Evolutionary conservation across 1,140 invertebrate species (phyloP), one percentile per base, ranked within the genome.

Genomic region (Drusus annulatus): DNA sequence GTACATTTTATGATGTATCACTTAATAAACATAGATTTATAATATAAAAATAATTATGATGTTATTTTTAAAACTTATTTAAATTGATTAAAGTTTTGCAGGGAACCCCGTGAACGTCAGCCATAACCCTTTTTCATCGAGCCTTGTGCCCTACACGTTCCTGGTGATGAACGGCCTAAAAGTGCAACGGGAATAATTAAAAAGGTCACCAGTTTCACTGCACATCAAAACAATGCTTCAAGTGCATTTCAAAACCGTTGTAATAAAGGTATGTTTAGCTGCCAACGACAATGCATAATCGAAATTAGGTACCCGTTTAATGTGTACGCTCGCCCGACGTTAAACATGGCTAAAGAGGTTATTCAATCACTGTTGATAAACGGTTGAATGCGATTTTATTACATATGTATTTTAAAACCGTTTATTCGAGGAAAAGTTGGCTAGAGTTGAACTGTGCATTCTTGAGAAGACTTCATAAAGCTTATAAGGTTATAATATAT

Each of bases 111-210:
- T 10, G 10, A 45, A 45, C 36, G 36, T 36, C 28, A n/a, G 15
- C 8, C 62, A 71, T n/a, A 71, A 71, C 68, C 68, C 1, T 50
- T 71, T 71, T 50, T 8, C 36, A 45, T 10, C 13, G 8, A 8
- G 62, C 62, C 62, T 15, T n/a, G 62, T 15, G 13, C 50, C 4
- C 45, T 71, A 50, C 68, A 71, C 68, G 52, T 65, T 51, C 25
- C 25, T 2, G 25, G 2, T 28, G 25, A 28, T 28, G 2, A 2
- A 5, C 50, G 68, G 16, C 68, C 68, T 25, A 19, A 71, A 71
- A 52, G 68, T 71, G 68, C 50, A 71, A 71, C 68, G 68, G 68
- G 62, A 65, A 71, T 71, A 51, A 71, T 71, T 71, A 71, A 71
- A 71, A 71, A 71, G 68, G 68, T 71, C 68, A 71, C n/a, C 50